Percentiles rank a stretch among this genome's conserved stretches.
These are phyloP conservation scores for Apodemia duryi DNA, from an alignment of 2,888 invertebrate genomes.

Conservation along the genomic window DNA sequence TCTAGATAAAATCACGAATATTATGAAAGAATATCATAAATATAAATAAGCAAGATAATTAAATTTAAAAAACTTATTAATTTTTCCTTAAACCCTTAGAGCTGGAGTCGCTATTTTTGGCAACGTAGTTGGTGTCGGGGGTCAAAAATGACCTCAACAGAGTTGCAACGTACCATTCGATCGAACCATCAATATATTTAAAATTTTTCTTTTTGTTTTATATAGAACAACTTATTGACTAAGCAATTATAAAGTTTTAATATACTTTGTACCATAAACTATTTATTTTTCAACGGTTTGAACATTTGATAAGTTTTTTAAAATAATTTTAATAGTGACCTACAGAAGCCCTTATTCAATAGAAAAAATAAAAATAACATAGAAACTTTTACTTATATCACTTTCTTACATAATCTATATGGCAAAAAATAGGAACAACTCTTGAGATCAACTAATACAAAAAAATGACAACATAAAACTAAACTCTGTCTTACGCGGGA, in stretches of 20 bases:
- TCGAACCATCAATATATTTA: background rate
- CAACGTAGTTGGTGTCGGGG: background rate
- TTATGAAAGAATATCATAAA: too few species aligned
- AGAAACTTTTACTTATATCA: slow-evolving; percentile 1
- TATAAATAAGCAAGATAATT: too few species aligned
- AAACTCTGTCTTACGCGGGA: background rate
- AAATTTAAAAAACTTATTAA: too few species aligned
- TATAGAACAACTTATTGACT: background rate
- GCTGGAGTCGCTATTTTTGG: slow-evolving; percentile 1
- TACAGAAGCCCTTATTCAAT: background rate
- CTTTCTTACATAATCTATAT: background rate
- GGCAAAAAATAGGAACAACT: background rate
- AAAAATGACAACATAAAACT: slow-evolving; percentile 3
- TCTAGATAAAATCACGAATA: too few species aligned
- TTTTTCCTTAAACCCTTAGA: background rate
- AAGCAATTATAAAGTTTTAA: background rate
- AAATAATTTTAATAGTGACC: background rate
- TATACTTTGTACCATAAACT: background rate
- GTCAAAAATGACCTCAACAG: too few species aligned
- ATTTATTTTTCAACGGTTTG: background rate
- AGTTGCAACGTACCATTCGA: background rate
- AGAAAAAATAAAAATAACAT: slow-evolving; percentile 1
- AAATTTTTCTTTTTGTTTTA: background rate
- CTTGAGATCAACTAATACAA: slow-evolving; percentile 3
- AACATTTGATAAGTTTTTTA: background rate